A percentile compares a stretch with the other conserved stretches of the same genome.
Evolutionary conservation across 2,888 invertebrate species (phyloP).

Genomic region (Cephus pulcher): DNA sequence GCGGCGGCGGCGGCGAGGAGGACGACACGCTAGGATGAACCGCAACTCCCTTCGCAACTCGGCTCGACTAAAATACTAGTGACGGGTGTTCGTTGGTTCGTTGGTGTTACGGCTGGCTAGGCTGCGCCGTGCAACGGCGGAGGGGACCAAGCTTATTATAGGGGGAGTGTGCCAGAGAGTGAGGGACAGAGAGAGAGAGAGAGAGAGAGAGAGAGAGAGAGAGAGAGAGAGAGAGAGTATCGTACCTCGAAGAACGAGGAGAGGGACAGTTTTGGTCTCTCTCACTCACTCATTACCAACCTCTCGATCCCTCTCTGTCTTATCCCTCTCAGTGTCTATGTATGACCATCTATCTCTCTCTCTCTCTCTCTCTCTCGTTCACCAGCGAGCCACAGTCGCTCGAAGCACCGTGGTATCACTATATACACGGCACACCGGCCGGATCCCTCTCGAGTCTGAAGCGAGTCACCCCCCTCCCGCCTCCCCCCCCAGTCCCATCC

Average conservation of each 20-base stretch:
- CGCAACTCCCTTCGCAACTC: slow-evolving; percentile 35
- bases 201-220: slow-evolving; percentile 11
- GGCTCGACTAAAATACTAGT: slow-evolving; percentile 38
- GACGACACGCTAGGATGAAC: slow-evolving; percentile 28
- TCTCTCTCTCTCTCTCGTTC: not conserved
- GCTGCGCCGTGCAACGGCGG: slow-evolving; percentile 20
- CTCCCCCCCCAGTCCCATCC: not conserved
- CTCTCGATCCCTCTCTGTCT: not conserved
- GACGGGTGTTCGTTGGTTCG: slow-evolving; percentile 36
- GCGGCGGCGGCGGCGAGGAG: not conserved
- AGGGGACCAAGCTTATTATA: slow-evolving; percentile 28
- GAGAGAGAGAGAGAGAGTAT: slow-evolving; percentile 11
- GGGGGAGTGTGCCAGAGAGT: slow-evolving; percentile 28
- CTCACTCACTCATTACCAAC: slow-evolving; percentile 14
- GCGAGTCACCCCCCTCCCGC: slow-evolving; percentile 19
- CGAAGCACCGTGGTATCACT: not conserved
- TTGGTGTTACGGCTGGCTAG: slow-evolving; percentile 30
- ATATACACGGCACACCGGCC: not conserved
- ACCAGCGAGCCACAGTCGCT: not conserved
- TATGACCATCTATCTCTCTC: no score
- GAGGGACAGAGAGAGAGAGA: slow-evolving; percentile 20
- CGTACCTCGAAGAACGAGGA: slow-evolving; percentile 3
- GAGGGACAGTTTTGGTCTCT: slow-evolving; percentile 18
- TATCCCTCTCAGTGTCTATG: not conserved
- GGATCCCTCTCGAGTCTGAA: slow-evolving; percentile 27